These are phyloP conservation scores for Cataglyphis livida DNA, from an alignment of 2,888 invertebrate species.

Conservation along the genomic window DNA sequence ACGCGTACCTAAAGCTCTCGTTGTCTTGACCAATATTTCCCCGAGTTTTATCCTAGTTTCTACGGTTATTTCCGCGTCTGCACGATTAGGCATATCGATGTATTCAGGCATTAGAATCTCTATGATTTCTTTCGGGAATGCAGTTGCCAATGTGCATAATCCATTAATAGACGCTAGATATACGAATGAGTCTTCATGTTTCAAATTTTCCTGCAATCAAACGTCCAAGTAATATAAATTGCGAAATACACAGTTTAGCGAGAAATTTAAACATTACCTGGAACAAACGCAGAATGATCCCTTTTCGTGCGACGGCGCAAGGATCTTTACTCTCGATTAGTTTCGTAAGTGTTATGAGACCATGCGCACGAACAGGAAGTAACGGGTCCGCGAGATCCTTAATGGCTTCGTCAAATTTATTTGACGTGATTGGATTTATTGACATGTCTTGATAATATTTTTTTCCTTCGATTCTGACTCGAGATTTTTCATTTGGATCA, in stretches of 20 bases:
- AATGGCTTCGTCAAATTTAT: constrained; percentile 88
- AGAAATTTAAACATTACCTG: constrained; percentile 86
- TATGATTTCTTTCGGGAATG: constrained; percentile 90
- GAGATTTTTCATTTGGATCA: constrained; percentile 59
- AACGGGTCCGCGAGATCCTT: constrained; percentile 90
- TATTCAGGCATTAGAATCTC: constrained; percentile 90
- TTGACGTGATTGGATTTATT: constrained; percentile 74
- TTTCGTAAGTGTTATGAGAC: constrained; percentile 90
- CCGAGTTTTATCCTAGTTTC: constrained; percentile 92
- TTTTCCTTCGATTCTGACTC: constrained; percentile 43
- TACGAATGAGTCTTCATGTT: constrained; percentile 93
- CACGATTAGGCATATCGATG: constrained; percentile 82
- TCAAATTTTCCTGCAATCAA: constrained; percentile 89
- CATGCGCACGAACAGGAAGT: constrained; percentile 94
- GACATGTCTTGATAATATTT: constrained; percentile 78
- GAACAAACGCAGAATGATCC: constrained; percentile 90
- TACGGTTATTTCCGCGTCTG: constrained; percentile 84
- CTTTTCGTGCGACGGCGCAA: constrained; percentile 89
- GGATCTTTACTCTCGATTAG: constrained; percentile 90
- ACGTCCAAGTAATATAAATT: background rate
- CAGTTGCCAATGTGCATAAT: constrained; percentile 89
- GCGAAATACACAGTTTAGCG: background rate
- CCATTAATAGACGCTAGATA: constrained; percentile 93
- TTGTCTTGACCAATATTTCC: constrained; percentile 92
- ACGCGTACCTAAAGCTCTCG: constrained; percentile 89